Evolutionary conservation across 2,113 vertebrate genomes (phyloP), one percentile per base, ranked within the genome.

Genomic region (Cebus imitator): DNA sequence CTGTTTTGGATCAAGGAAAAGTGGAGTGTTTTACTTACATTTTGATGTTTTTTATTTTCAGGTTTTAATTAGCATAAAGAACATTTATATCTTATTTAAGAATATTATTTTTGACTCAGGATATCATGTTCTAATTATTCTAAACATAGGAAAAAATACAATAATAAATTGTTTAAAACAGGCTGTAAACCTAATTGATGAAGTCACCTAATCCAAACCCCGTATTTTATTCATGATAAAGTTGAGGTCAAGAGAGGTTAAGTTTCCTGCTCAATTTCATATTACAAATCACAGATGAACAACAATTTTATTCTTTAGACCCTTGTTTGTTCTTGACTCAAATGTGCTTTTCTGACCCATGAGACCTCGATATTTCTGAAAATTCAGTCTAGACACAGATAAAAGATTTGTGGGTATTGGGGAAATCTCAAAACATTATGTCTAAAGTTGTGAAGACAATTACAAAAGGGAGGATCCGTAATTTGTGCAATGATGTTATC

Each of bases 151-250:
- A 80, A 93, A 57, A 87, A 78, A 78, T 43, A 8, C 4, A 94
- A 40, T 40, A 52, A 45, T 76, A 40, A 13, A 40, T 58, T 32
- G 10, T 72, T n/a, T 52, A 78, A 70, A 81, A 79, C 18, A 81
- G n/a, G 10, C 20, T 57, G 16, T 45, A 78, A 93, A 85, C 3
- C 8, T 10, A 66, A n/a, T 6, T 40, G 64, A 94, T 88, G 3
- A 92, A 84, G 13, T 90, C 48, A 78, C 43, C 50, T 87, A 83
- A 70, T 81, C 32, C 25, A 94, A 45, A 84, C 10, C 17, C 87
- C 37, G 87, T 5, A 48, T 80, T 95, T 93, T 93, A 86, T 13
- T 87, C 43, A 95, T 66, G 87, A 87, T 66, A 43, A 87, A 84
- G 32, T 21, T 82, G n/a, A 93, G 10, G n/a, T 68, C 32, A 84